A percentile compares a stretch with the other conserved stretches of the same genome.
Conservation (phyloP, 2,888 invertebrate genomes). For the Drosophila koepferae region DNA sequence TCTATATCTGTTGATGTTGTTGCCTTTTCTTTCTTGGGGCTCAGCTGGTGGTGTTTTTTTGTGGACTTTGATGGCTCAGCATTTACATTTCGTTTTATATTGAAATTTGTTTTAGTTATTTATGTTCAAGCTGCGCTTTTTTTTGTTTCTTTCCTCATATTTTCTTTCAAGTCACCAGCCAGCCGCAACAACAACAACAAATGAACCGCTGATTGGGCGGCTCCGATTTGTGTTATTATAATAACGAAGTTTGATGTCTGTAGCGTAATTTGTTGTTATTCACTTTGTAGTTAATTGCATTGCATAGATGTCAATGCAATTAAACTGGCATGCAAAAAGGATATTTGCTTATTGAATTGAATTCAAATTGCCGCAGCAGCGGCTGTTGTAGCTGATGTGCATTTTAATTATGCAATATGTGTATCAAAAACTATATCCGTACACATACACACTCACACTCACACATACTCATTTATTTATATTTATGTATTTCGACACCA, state of each 20-base stretch:
- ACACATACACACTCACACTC: neutral
- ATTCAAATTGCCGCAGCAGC: constrained; percentile 15
- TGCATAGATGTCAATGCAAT: constrained; percentile 19
- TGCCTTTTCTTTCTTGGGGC: constrained; percentile 32
- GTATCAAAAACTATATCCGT: neutral
- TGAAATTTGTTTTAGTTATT: constrained; percentile 74
- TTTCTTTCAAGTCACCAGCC: constrained; percentile 24
- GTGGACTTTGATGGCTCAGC: constrained; percentile 72
- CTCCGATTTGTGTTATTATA: constrained; percentile 41
- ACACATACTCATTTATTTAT: neutral
- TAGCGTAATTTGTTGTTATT: constrained; percentile 41
- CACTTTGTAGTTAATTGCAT: constrained; percentile 39
- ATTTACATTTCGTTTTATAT: constrained; percentile 66
- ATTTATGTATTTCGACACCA: constrained; percentile 17
- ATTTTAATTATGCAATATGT: constrained; percentile 41
- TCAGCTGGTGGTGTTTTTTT: constrained; percentile 51
- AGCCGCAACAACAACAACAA: constrained; percentile 42
- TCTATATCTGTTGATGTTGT: constrained; percentile 14
- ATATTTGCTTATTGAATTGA: constrained; percentile 35
- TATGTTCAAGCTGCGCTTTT: constrained; percentile 71
- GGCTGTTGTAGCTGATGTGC: constrained; percentile 31
- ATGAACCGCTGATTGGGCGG: constrained; percentile 64
- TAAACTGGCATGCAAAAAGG: constrained; percentile 32
- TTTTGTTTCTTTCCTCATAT: constrained; percentile 5
- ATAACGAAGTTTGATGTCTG: constrained; percentile 22